phyloP scores from a whole-genome alignment of 2,888 invertebrate genomes.

The Rhagophthalmus giganteus region DNA sequence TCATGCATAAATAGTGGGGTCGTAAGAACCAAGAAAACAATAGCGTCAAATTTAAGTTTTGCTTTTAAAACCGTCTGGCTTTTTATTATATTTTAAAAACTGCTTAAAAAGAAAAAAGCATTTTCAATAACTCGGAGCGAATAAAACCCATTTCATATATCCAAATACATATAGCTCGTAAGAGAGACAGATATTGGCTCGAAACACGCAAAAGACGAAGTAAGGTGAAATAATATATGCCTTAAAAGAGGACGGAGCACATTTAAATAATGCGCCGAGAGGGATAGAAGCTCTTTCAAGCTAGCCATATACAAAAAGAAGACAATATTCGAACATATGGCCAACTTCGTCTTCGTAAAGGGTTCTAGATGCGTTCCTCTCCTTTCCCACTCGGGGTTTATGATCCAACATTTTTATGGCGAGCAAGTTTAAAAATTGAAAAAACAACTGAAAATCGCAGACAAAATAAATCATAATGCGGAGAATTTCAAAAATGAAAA shows the following conservation, averaged over 20 bases:
- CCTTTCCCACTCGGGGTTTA: slow-evolving; percentile 43
- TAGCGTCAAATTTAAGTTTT: slow-evolving; percentile 34
- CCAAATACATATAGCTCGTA: slow-evolving; percentile 31
- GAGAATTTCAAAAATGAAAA: slow-evolving; percentile 52
- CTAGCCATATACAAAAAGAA: slow-evolving; percentile 30
- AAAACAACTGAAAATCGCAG: slow-evolving; percentile 56
- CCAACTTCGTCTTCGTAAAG: slow-evolving; percentile 21
- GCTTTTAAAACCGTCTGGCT: slow-evolving; percentile 38
- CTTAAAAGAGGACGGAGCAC: slow-evolving; percentile 19
- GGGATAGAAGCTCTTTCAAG: slow-evolving; percentile 25
- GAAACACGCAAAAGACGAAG: slow-evolving; percentile 19
- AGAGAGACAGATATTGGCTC: slow-evolving; percentile 10
- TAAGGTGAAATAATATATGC: slow-evolving; percentile 21
- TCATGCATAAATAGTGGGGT: slow-evolving; percentile 16
- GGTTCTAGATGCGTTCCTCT: slow-evolving; percentile 20
- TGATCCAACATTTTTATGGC: slow-evolving; percentile 54
- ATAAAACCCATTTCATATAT: slow-evolving; percentile 34
- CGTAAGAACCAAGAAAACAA: slow-evolving; percentile 29
- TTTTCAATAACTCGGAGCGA: slow-evolving; percentile 38
- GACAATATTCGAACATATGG: slow-evolving; percentile 27
- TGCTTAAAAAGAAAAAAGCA: slow-evolving; percentile 34
- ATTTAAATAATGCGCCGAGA: slow-evolving; percentile 31
- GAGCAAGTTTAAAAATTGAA: slow-evolving; percentile 56
- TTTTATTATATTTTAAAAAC: slow-evolving; percentile 40
- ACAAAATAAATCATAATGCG: slow-evolving; percentile 57